Evolutionary conservation across 2,797 vertebrate genomes (phyloP), one percentile per base, ranked within the genome.

Genomic region (Pitangus sulphuratus): DNA sequence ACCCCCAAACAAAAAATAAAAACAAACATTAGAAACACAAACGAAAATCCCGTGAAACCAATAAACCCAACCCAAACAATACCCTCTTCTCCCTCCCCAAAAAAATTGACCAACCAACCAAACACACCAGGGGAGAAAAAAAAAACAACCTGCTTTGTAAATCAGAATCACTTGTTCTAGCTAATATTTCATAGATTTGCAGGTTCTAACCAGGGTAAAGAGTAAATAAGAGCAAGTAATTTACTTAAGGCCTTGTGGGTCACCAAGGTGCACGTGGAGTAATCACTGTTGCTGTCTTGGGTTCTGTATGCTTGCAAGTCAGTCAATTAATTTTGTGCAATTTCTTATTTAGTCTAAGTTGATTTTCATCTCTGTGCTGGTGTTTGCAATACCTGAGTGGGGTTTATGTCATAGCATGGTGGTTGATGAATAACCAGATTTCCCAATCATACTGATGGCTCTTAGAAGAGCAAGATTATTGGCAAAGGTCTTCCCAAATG

Each of bases 21-120:
- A 16, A 3, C 1, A 4, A 26, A 19, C 17, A 54, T 17, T 11
- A 28, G 28, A 37, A 44, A 21, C 1, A 17, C 21, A 22, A 48
- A 24, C 1, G 3, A 44, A 30, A 54, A 8, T 3, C 2, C 8
- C 5, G 24, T 6, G 20, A 44, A 37, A n/a, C 24, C 16, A 13
- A 45, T 9, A 42, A 70, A 64, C 37, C 4, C 44, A 65, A 26
- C 13, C n/a, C 11, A 39, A 64, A 22, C 9, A 33, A 3, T 8
- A 17, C 4, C 1, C 15, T 28, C 15, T 30, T 51, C 26, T 51
- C 10, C 28, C 28, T 51, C 50, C 12, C 17, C 3, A 15, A 6
- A 18, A 11, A 18, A 13, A 16, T 2, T 11, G 18, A 4, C 7
- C 5, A 30, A 39, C 24, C 4, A 0, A 22, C 16, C 6, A 9